Percentiles rank a stretch among this genome's conserved stretches.
Conservation (phyloP, 1,140 invertebrate genomes). For the Campoletis sonorensis region DNA sequence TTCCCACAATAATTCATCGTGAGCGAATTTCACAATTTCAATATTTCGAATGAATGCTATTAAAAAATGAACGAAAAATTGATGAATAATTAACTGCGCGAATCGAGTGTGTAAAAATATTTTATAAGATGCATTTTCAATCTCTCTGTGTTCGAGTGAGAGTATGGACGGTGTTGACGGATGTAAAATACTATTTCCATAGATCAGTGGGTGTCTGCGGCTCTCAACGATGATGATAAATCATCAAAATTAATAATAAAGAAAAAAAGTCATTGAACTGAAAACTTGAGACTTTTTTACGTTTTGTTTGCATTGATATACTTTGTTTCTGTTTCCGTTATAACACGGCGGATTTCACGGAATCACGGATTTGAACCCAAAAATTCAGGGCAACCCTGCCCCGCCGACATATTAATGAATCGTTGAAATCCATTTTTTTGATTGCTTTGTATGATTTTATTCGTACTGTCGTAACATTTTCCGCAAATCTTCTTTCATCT, state of each 20-base stretch:
- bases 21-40: background rate
- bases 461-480: too few species aligned
- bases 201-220: background rate
- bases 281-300: background rate
- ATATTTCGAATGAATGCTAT: background rate
- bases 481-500: too few species aligned
- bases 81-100: conserved; percentile 9
- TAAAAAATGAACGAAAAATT: conserved; percentile 3
- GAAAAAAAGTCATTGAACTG: background rate
- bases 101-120: conserved; percentile 39
- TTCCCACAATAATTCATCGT: background rate
- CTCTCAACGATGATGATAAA: background rate
- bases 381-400: too few species aligned
- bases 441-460: too few species aligned
- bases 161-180: background rate
- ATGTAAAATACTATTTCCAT: too few species aligned
- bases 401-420: too few species aligned
- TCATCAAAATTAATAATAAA: background rate
- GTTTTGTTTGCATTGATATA: background rate
- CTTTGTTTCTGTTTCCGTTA: too few species aligned
- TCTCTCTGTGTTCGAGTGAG: background rate
- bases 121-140: conserved; percentile 39
- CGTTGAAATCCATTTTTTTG: too few species aligned
- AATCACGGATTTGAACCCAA: too few species aligned
- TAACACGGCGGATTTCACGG: too few species aligned